Base-by-base conservation (phyloP, 2,113 vertebrate genomes). In the Natator depressus region DNA sequence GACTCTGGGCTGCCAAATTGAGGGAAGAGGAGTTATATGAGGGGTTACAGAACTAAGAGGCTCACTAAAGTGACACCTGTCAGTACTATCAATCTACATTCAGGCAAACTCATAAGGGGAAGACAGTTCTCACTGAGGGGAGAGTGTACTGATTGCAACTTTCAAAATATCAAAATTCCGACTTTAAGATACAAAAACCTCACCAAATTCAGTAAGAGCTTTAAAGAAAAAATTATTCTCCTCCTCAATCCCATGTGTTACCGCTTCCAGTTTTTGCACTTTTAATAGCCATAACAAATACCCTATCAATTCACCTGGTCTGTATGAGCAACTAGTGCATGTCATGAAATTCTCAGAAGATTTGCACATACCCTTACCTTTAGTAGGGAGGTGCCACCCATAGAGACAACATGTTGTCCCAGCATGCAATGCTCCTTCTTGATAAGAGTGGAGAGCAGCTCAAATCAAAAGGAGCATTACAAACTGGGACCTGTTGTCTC, bases 41-140 rank as follows among this genome's bases (percentile, higher is more conserved):
- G 96, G 96, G 57, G 84, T 87, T 93, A 83, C 90, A 96, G 90
- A 94, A 94, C 89, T 88, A 86, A 93, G 91, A 96, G 96, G 20
- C 89, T 94, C 90, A 96, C 94, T 89, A n/a, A 97, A 96, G 87
- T 95, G 97, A 97, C 92, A 97, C 94, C 95, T 97, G 94, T 97
- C 97, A 97, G 95, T 95, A 96, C 93, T 83, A 88, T 95, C 95
- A 1, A 94, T 89, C 95, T 89, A 88, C 85, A 97, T 93, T 96
- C 95, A 96, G 16, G 55, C 75, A 88, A 81, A 82, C 94, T 96
- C 93, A 96, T 16, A 96, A 96, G 91, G 79, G 89, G 83, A 95
- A 96, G 90, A 85, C 93, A 93, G 95, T 38, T 79, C 0, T 0
- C 75, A 94, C 91, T 95, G 84, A 80, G 92, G 94, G 88, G 93